Evolutionary conservation across 2,797 vertebrate genomes (phyloP), one percentile per base, ranked within the genome.

Genomic region (Echiichthys vipera): DNA sequence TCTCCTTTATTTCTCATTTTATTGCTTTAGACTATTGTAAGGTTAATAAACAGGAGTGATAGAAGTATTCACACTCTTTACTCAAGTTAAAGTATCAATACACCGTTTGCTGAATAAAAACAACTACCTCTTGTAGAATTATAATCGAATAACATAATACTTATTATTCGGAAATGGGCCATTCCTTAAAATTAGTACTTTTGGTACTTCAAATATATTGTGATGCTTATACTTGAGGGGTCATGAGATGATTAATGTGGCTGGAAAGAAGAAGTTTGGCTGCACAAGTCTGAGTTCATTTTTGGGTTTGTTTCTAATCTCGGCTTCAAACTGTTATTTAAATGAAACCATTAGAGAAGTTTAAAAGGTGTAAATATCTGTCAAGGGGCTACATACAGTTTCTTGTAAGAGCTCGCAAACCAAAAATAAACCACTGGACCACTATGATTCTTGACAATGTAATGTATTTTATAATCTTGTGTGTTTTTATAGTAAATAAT

Each of bases 11-110:
- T 47, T 66, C 14, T 15, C 0, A 29, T 45, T 49, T 37, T 30
- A 62, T 34, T 49, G 71, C 93, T 30, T 47, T 45, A 5, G 3
- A 20, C 18, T 55, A 27, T 27, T 54, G 20, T 24, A 27, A 17
- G 2, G 7, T 4, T 29, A 18, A 25, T 37, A 29, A 7, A 27
- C 22, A 34, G 37, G 2, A 2, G 36, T 42, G 9, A 14, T 34
- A 15, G 4, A 25, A 2, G 3, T 40, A 12, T 40, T 40, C 24
- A 57, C 5, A 15, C 11, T 40, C n/a, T 20, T 45, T 20, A 1
- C 7, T n/a, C 3, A 15, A 0, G 18, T 51, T 10, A 10, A 46
- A 34, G 10, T 45, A 34, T 2, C 42, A 61, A 7, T 20, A 49
- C 14, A 40, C 5, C 15, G 15, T 18, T 40, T 18, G n/a, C n/a